Evolutionary conservation across 2,888 invertebrate genomes (phyloP), one percentile per base, ranked within the genome.

Genomic region (Aphrophora alni): DNA sequence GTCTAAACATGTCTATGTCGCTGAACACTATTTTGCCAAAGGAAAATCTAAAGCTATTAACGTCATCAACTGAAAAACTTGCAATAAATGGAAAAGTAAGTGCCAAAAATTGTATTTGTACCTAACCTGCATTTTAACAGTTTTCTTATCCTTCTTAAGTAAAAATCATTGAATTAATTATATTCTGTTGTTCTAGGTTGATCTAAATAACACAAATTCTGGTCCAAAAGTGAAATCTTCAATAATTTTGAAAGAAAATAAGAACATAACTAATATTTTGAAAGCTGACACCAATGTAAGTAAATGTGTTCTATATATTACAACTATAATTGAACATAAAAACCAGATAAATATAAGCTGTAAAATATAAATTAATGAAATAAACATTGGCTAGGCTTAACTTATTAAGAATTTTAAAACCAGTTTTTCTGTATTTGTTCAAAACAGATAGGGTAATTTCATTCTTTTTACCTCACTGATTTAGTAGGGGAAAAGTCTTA

Each of bases 181-280:
- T 14, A 7, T 44, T 44, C 1, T 44, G 1, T 44, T n/a, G 59
- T 59, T 59, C 21, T 21, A 59, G 59, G 10, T 21, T 59, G 59
- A 59, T 21, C 21, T 21, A 5, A 59, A 59, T 14, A 59, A 44
- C 17, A 17, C 21, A 59, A 59, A 59, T 21, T 59, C 59, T 7
- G 21, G 21, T 21, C 12, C 21, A 59, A 59, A 21, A 59, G 21
- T 59, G 4, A 59, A 59, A 21, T 59, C 59, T 21, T 59, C 44
- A 8, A 44, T 21, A 27, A 24, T 28, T 17, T 44, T 80, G 12
- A 80, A 68, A 75, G 80, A 80, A 27, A 80, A 75, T 70, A 80
- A 70, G n/a, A 80, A 80, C 44, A 59, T 70, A 44, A 73, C 75
- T 14, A 80, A 80, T 75, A 70, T 76, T 4, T 10, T 79, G 12